Base-by-base conservation (phyloP, 2,888 invertebrate species). In the Trachelus troglodyta region DNA sequence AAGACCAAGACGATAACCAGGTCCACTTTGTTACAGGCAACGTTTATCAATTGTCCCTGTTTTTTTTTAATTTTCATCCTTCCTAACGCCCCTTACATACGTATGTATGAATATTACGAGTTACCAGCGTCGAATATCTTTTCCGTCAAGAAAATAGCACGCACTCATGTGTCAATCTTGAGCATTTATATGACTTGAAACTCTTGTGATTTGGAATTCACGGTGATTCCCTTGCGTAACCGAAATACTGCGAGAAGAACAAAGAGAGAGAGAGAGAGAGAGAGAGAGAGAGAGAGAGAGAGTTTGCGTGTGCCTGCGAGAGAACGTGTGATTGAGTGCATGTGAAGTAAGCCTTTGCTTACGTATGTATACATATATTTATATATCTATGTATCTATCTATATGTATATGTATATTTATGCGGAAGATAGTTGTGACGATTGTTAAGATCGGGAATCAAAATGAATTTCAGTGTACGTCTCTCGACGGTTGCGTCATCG, bases 271-370 rank as follows among this genome's bases (percentile, higher is more conserved):
- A 69, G 56, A 69, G 56, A 33, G 37, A 73, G 73, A 75, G 77
- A 35, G 33, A 9, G 74, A 56, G 68, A 56, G 75, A 56, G 68
- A 33, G 37, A 73, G 73, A 75, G 77, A 33, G n/a, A 79, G 78
- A 12, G 12, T 12, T 35, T 75, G 73, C 74, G 76, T 69, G 77
- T 34, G 73, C 31, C n/a, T 77, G 80, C 69, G 31, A 74, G 73
- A 56, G 71, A 75, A 30, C 69, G 35, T 74, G 69, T 31, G 69
- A 69, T 30, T 0, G 33, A 30, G 30, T 69, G 75, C 76, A 69
- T 76, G 75, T 78, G 82, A 83, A 78, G 40, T 15, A 80, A 79
- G 81, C 76, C 35, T 80, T 75, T 76, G 76, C 76, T 68, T 77
- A 30, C 68, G 37, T 69, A 69, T 69, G 34, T 34, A 12, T 75